Conservation (phyloP, 2,113 vertebrate species). For the Vireo altiloquus region DNA sequence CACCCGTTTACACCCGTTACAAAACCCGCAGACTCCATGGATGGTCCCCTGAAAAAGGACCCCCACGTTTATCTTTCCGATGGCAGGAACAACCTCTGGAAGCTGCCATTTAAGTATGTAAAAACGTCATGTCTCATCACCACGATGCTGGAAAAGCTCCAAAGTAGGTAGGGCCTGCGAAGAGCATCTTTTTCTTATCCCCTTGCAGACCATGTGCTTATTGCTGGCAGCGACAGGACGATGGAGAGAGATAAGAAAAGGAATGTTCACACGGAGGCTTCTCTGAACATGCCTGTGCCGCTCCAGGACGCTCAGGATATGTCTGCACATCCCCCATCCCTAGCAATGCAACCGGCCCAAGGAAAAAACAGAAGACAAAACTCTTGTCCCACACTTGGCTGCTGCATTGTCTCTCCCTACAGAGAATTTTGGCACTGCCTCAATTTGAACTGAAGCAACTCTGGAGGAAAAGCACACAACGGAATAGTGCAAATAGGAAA, state of each 20-base stretch:
- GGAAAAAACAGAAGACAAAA: background rate
- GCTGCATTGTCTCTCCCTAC: background rate
- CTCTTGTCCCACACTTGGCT: background rate
- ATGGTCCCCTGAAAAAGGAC: background rate
- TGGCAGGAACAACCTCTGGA: fast-evolving
- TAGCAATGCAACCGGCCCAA: background rate
- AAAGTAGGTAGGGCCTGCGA: background rate
- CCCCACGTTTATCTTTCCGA: fast-evolving
- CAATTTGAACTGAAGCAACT: background rate
- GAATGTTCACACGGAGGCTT: background rate
- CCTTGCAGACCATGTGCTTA: background rate
- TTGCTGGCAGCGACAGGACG: background rate
- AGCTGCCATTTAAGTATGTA: fast-evolving
- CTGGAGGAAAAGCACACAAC: background rate
- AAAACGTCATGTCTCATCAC: fast-evolving
- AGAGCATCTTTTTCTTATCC: background rate
- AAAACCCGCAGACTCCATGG: fast-evolving
- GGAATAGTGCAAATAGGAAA: background rate
- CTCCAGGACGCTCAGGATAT: background rate
- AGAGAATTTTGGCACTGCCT: background rate
- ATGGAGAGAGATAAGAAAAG: background rate
- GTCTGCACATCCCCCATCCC: background rate
- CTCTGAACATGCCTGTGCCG: background rate
- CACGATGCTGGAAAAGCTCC: background rate
- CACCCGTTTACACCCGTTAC: too few species aligned